A percentile compares a stretch with the other conserved stretches of the same genome.
Conservation (phyloP, 2,113 vertebrate species). For the Myrmophylax atrothorax region DNA sequence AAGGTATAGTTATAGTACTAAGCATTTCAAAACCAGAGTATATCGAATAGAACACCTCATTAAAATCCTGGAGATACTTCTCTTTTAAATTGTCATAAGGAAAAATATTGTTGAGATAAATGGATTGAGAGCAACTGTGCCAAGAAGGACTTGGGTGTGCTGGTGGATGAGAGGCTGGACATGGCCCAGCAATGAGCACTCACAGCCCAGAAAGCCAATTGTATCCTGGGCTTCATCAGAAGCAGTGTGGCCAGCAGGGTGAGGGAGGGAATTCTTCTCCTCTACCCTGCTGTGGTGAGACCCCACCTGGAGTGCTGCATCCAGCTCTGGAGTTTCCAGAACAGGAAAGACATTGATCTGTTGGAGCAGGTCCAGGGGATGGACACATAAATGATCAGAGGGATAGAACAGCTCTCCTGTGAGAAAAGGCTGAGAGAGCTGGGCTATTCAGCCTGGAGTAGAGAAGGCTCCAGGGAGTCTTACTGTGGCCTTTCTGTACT, state of each 20-base stretch:
- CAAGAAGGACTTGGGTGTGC: rapidly evolving
- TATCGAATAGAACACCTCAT: neutral
- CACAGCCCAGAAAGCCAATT: neutral
- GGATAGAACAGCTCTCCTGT: rapidly evolving
- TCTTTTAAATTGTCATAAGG: neutral
- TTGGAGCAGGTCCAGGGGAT: rapidly evolving
- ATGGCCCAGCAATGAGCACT: neutral
- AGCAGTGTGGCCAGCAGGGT: neutral
- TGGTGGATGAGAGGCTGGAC: neutral
- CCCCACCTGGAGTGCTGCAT: neutral
- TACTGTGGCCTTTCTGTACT: neutral
- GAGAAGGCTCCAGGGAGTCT: neutral
- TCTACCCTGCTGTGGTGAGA: neutral
- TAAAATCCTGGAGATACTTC: neutral
- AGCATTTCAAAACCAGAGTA: neutral
- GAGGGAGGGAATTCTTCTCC: neutral
- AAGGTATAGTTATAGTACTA: neutral
- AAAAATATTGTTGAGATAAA: neutral
- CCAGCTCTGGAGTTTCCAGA: neutral
- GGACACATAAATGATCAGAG: rapidly evolving
- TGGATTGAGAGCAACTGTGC: neutral
- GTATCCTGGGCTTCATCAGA: neutral
- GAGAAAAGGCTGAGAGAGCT: neutral
- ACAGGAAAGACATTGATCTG: neutral
- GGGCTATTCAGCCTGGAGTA: neutral